Conservation (phyloP, 2,888 invertebrate genomes). For the Acanthosepion lycidas region DNA sequence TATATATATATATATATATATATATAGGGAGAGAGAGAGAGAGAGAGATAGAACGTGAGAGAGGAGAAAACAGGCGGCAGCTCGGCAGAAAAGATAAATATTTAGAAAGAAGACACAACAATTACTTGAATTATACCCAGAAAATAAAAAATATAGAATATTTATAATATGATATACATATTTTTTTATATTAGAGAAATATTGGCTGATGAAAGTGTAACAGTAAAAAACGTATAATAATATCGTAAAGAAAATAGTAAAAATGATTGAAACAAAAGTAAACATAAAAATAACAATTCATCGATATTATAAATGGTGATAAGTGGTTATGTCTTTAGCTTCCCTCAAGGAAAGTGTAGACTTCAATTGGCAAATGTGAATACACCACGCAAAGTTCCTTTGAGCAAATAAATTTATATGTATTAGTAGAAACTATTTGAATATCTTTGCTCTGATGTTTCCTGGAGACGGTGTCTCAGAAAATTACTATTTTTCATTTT, state of each 20-base stretch:
- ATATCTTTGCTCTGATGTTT: not conserved
- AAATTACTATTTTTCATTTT: conserved; percentile 10
- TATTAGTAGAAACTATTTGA: not conserved
- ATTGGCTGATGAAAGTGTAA: not conserved
- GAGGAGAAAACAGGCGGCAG: no score
- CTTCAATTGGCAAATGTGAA: not conserved
- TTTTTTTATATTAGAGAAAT: not conserved
- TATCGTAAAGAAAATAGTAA: not conserved
- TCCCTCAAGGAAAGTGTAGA: not conserved
- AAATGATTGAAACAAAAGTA: not conserved
- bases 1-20: not conserved
- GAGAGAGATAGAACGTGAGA: not conserved
- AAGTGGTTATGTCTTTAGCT: not conserved
- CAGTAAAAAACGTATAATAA: not conserved
- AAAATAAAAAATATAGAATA: no score
- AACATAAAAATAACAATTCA: not conserved
- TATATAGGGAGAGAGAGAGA: not conserved
- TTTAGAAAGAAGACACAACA: no score
- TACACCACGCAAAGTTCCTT: not conserved
- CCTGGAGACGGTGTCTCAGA: not conserved
- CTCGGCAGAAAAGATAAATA: no score
- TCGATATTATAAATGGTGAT: not conserved
- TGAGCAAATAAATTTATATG: conserved; percentile 33
- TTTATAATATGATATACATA: no score
- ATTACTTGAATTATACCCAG: no score